phyloP scores from a whole-genome alignment of 2,888 invertebrate species.

The Catocala nupta region DNA sequence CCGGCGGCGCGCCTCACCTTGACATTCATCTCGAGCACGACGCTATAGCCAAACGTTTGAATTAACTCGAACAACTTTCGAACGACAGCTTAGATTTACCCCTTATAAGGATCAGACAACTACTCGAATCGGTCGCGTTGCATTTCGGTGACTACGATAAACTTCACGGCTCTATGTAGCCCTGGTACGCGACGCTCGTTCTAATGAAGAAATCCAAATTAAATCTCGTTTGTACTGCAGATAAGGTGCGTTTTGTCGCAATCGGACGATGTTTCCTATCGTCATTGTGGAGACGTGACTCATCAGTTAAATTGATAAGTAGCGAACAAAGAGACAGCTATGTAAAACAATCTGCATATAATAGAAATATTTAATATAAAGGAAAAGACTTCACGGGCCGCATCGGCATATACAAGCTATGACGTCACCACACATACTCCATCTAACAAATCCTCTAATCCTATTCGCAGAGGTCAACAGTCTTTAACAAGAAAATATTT shows the following conservation, averaged over 20 bases:
- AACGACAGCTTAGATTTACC: conserved; percentile 59
- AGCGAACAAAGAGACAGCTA: conserved; percentile 41
- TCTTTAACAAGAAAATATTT: conserved; percentile 49
- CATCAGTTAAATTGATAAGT: conserved; percentile 41
- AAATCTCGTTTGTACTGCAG: conserved; percentile 35
- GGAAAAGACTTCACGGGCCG: conserved; percentile 26
- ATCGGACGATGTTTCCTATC: conserved; percentile 33
- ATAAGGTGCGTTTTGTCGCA: conserved; percentile 30
- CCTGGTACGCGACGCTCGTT: conserved; percentile 56
- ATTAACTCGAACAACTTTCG: conserved; percentile 75
- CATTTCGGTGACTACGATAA: conserved; percentile 51
- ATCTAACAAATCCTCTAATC: conserved; percentile 38
- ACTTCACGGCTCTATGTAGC: conserved; percentile 55
- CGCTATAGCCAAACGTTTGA: conserved; percentile 81
- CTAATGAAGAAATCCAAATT: conserved; percentile 62
- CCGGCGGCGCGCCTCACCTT: conserved; percentile 86
- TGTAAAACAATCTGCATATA: conserved; percentile 40
- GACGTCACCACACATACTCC: conserved; percentile 22
- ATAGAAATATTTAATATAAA: conserved; percentile 37
- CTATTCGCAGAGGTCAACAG: conserved; percentile 50
- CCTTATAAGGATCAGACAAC: conserved; percentile 51
- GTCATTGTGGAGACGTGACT: conserved; percentile 37
- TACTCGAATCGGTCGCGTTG: conserved; percentile 57
- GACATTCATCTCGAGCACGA: conserved; percentile 85
- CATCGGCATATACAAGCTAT: conserved; percentile 17